phyloP scores from a whole-genome alignment of 2,888 invertebrate genomes.

The Tenthredo mesomela region DNA sequence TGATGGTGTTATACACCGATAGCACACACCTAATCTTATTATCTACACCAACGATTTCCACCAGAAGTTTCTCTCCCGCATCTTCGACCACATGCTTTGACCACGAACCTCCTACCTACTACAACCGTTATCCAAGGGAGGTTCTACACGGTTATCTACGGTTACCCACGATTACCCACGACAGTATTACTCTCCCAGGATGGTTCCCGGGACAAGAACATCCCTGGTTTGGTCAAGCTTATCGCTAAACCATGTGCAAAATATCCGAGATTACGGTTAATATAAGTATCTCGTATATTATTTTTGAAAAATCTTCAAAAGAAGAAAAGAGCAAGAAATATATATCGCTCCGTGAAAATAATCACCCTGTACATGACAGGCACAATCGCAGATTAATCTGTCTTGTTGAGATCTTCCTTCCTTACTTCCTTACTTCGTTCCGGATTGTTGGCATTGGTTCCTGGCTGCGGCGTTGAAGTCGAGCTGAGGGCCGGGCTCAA shows the following conservation, averaged over 20 bases:
- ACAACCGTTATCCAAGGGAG: conserved; percentile 28
- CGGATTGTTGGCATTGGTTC: conserved; percentile 33
- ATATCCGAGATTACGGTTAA: too few species aligned
- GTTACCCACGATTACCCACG: conserved; percentile 49
- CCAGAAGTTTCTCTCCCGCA: conserved; percentile 32
- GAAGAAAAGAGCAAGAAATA: neutral
- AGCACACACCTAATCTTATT: conserved; percentile 17
- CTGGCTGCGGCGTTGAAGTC: neutral
- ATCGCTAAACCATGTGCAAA: conserved; percentile 23
- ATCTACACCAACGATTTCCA: conserved; percentile 16
- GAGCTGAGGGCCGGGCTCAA: conserved; percentile 6
- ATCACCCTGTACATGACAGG: conserved; percentile 7
- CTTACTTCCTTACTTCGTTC: neutral
- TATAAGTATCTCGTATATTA: neutral
- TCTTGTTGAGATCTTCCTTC: conserved; percentile 12
- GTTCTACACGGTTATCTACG: conserved; percentile 42
- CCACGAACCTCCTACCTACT: neutral
- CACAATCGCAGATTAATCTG: conserved; percentile 33
- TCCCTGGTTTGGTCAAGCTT: conserved; percentile 38
- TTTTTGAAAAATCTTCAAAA: neutral
- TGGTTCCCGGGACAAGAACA: neutral
- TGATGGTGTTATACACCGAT: neutral
- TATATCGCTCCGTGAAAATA: neutral
- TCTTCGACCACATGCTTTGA: conserved; percentile 5
- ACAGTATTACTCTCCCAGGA: conserved; percentile 27